Base-by-base conservation (phyloP, 2,113 vertebrate species). In the Mesocricetus auratus region DNA sequence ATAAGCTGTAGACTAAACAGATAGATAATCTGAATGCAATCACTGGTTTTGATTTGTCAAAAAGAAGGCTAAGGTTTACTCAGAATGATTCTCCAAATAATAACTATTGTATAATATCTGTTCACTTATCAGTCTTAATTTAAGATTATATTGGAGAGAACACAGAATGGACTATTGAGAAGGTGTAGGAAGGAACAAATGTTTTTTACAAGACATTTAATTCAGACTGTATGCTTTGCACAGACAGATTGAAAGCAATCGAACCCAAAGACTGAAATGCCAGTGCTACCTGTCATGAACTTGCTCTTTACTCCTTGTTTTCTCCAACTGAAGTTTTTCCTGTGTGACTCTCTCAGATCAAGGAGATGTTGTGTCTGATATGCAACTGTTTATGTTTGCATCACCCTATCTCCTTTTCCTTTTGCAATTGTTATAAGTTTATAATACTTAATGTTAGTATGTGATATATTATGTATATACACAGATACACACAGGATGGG, bases 1-100 rank as follows among this genome's bases (percentile, higher is more conserved):
- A 96, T 97, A 97, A 97, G 56, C 93, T 95, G 60, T 96, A 98
- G 97, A 98, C 96, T 97, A 98, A 98, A 98, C 91, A 98, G 87
- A 97, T 11, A 98, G 87, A 97, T 11, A 91, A 93, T 96, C 92
- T 94, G 21, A 39, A 17, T 97, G 93, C 91, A 98, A 98, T 97
- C 90, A 93, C 8, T 96, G 96, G 60, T 56, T 96, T 78, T 96
- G 39, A 26, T 95, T 96, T 97, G 24, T 47, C 77, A 96, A 97
- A 95, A 42, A 42, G 73, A 97, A 96, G 26, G 93, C 73, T 39
- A 2, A 60, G 24, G 0, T 69, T 82, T 92, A 53, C 75, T 1
- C 50, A 90, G 86, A 87, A 87, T 87, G 36, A 90, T 45, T 45
- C 29, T 50, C 8, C 71, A 56, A 81, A 81, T 73, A 96, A 92